Evolutionary conservation across 2,888 invertebrate species (phyloP).

Genomic region (Melipona beecheii): DNA sequence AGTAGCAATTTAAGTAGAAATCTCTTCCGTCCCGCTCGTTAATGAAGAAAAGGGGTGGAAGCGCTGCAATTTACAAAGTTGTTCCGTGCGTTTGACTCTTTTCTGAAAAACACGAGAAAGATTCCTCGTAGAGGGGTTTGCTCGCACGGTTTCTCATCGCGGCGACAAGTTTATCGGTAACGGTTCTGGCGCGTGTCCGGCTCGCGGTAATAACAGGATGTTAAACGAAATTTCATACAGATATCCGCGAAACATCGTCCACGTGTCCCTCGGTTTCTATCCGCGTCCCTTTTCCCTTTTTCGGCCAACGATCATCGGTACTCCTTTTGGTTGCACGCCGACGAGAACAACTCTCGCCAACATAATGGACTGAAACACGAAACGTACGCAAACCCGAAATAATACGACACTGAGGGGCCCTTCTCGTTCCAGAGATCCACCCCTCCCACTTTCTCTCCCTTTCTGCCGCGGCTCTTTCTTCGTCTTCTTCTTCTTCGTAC

Average conservation of each 20-base stretch:
- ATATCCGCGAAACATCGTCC: constrained; percentile 62
- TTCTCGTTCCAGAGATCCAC: constrained; percentile 60
- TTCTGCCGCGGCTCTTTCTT: constrained; percentile 11
- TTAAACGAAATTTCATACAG: constrained; percentile 68
- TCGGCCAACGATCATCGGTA: constrained; percentile 42
- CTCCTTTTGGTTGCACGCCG: constrained; percentile 39
- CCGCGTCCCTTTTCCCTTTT: constrained; percentile 42
- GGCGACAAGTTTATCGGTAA: constrained; percentile 59
- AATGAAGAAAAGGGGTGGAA: neutral
- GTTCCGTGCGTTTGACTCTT: constrained; percentile 69
- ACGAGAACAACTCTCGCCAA: constrained; percentile 53
- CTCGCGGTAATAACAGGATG: constrained; percentile 72
- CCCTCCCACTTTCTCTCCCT: constrained; percentile 33
- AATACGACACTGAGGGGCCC: constrained; percentile 70
- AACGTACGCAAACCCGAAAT: constrained; percentile 78
- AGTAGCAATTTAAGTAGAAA: neutral
- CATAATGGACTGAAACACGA: constrained; percentile 76
- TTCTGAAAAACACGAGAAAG: constrained; percentile 40
- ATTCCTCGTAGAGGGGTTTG: constrained; percentile 23
- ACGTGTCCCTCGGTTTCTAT: constrained; percentile 8
- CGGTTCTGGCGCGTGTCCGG: constrained; percentile 45
- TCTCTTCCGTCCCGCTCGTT: neutral
- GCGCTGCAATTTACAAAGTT: constrained; percentile 56
- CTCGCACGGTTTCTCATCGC: constrained; percentile 48
- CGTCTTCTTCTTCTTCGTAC: constrained; percentile 39